Evolutionary conservation across 1,140 invertebrate genomes (phyloP), one percentile per base, ranked within the genome.

Genomic region (Papilio dardanus): DNA sequence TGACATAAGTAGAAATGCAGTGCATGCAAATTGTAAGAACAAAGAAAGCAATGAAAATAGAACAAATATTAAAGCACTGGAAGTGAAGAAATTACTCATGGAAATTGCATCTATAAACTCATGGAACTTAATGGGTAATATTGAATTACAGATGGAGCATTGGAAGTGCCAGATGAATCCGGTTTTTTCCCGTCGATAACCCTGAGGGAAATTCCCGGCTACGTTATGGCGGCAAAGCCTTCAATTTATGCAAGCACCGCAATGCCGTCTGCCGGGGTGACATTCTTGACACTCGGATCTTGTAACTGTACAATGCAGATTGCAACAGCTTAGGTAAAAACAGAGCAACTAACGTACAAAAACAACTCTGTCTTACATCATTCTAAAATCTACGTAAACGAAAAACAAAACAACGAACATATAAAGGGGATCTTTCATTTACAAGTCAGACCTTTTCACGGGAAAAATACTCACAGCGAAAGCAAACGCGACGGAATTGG

Each of bases 231-330:
- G 84, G 82, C 80, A 86, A 88, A 88, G 84, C 83, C 86, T 87
- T 88, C 86, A 90, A 91, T 91, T 92, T 92, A 90, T 92, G 88
- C 88, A 87, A 74, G 76, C 77, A 81, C 83, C 81, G 86, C 80
- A 88, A 86, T 87, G 84, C 76, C 83, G 84, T 85, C 86, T 86
- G 82, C 84, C 81, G 81, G 83, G 77, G 81, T 89, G 88, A 88
- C 87, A 89, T 85, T 82, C 86, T 85, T 86, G 85, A 88, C 87
- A 85, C 83, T 81, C 77, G 80, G 79, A 78, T 80, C 77, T 62
- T 75, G 73, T 68, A 62, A 73, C 78, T 77, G 82, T 84, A 88
- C 88, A 87, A 86, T 84, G 82, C 81, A 76, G 74, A 82, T 82
- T 69, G n/a, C 33, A 35, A 6, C 35, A 10, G 10, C n/a, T 33